Percentiles rank a stretch among this genome's conserved stretches.
phyloP scores from a whole-genome alignment of 2,888 invertebrate genomes.

The Pseudococcus viburni region DNA sequence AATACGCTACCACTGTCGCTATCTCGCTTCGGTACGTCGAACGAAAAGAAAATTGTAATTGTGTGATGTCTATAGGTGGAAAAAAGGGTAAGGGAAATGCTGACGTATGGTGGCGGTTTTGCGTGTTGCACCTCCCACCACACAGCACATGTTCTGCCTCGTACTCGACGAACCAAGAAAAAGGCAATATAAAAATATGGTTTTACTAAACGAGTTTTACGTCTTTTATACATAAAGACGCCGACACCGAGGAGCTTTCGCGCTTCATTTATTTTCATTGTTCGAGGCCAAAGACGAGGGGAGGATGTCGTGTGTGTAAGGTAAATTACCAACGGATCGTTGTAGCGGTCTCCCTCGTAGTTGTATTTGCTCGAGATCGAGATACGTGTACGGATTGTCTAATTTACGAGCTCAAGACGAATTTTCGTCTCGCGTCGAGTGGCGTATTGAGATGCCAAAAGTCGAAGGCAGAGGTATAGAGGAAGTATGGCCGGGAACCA shows the following conservation, averaged over 20 bases:
- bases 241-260: neutral
- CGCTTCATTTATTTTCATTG: constrained; percentile 27
- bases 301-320: neutral
- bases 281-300: neutral
- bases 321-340: neutral
- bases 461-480: neutral
- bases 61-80: neutral
- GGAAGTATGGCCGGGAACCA: neutral
- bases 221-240: neutral
- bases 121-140: neutral
- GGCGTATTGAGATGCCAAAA: neutral
- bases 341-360: neutral
- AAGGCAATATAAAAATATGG: constrained; percentile 27
- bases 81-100: neutral
- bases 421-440: neutral
- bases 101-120: neutral
- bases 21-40: neutral
- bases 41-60: neutral
- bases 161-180: neutral
- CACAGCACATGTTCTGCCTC: neutral
- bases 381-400: constrained; percentile 7
- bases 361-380: neutral
- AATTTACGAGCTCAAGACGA: neutral
- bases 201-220: constrained; percentile 18
- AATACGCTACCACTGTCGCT: constrained; percentile 6